Conservation (phyloP, 2,888 invertebrate genomes). For the Apodemia duryi region DNA sequence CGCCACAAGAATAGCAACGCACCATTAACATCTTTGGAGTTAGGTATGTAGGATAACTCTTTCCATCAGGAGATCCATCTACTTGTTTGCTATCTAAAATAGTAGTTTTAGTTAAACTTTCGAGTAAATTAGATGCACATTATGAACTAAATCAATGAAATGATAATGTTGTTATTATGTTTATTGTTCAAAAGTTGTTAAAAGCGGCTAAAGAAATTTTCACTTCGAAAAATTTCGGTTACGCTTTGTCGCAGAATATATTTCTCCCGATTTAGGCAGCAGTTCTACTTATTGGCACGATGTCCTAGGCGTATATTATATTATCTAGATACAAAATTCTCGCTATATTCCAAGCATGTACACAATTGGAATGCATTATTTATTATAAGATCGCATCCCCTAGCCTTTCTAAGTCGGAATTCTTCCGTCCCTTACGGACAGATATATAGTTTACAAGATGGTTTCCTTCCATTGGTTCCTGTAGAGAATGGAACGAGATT, state of each 20-base stretch:
- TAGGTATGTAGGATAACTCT: too few relatives aligned
- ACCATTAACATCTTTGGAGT: too few relatives aligned
- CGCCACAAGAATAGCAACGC: too few relatives aligned
- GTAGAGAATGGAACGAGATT: constrained; percentile 31
- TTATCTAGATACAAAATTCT: background rate
- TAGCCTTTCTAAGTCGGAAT: constrained; percentile 11
- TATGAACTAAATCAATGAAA: too few relatives aligned
- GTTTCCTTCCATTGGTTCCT: constrained; percentile 41
- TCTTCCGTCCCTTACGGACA: constrained; percentile 38
- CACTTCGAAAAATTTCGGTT: background rate
- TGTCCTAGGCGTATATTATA: background rate
- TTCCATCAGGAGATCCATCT: too few relatives aligned
- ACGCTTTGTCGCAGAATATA: background rate
- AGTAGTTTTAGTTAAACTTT: too few relatives aligned
- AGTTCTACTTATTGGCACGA: background rate
- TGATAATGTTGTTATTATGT: too few relatives aligned
- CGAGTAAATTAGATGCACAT: too few relatives aligned
- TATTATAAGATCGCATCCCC: constrained; percentile 19
- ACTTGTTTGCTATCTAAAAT: too few relatives aligned
- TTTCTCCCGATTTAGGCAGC: background rate
- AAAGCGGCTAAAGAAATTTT: too few relatives aligned
- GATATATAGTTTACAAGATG: constrained; percentile 48
- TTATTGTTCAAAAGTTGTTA: too few relatives aligned
- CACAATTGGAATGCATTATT: constrained; percentile 20
- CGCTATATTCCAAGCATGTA: constrained; percentile 16